These are phyloP conservation scores for Lampris incognitus DNA, from an alignment of 2,113 vertebrate genomes.

Conservation along the genomic window DNA sequence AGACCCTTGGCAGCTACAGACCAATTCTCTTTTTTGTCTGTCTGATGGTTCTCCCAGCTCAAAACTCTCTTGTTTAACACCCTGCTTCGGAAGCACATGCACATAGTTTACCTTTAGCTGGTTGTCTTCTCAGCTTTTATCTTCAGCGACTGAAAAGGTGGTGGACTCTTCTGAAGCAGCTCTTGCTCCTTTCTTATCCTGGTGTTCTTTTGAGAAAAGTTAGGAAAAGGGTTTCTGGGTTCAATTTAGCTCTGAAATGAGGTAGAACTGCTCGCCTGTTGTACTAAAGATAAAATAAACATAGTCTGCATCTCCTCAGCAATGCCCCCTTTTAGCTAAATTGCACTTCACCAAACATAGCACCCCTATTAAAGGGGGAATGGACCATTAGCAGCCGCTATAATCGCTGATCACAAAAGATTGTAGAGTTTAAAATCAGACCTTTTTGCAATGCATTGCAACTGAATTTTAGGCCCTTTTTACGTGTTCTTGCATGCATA, in stretches of 20 bases:
- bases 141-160: not conserved
- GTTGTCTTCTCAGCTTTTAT: not conserved
- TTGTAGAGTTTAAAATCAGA: not conserved
- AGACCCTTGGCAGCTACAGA: slow-evolving; percentile 34
- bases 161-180: not conserved
- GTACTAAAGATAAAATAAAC: slow-evolving; percentile 34
- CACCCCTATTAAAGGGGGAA: not conserved
- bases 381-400: not conserved
- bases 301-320: not conserved
- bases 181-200: slow-evolving; percentile 16
- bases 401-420: slow-evolving; percentile 9
- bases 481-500: not conserved
- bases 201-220: not conserved
- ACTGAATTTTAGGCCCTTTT: not conserved
- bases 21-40: slow-evolving; percentile 11
- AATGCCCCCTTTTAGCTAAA: slow-evolving; percentile 12
- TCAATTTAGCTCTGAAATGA: slow-evolving; percentile 46
- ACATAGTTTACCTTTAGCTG: not conserved
- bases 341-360: slow-evolving; percentile 21
- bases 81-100: not conserved
- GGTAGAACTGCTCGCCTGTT: slow-evolving; percentile 31
- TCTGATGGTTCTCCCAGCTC: not conserved
- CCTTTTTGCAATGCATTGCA: not conserved
- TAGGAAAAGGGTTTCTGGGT: not conserved
- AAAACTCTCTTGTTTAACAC: not conserved